Conservation (phyloP, 2,797 vertebrate species). For the Coracias cyanogaster region DNA sequence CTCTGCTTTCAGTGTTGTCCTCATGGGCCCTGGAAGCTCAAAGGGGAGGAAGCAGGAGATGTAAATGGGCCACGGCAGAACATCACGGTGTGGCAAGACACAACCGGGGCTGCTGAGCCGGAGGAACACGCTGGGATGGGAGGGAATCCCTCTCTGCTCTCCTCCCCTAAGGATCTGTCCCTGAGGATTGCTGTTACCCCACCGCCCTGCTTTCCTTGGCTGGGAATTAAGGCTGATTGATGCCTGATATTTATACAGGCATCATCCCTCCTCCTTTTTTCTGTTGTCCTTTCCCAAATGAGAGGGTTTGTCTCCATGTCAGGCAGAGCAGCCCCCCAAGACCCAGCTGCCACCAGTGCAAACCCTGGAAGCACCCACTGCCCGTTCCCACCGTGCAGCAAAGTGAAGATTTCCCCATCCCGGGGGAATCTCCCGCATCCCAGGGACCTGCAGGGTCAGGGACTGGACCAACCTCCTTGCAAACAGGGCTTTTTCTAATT, state of each 20-base stretch:
- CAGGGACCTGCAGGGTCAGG: background rate
- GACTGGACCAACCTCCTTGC: background rate
- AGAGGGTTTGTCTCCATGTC: background rate
- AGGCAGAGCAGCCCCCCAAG: background rate
- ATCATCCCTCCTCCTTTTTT: background rate
- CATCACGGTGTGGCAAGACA: background rate
- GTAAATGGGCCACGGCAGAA: constrained; percentile 41
- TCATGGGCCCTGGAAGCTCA: background rate
- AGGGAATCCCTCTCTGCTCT: background rate
- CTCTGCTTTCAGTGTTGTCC: fast-evolving
- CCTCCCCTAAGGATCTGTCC: background rate
- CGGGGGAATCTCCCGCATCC: background rate
- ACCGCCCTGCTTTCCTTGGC: too few species aligned
- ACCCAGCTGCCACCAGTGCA: background rate
- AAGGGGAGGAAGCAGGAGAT: background rate
- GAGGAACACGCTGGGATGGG: fast-evolving
- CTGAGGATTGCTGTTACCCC: background rate
- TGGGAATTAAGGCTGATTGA: too few species aligned
- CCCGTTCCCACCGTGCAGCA: fast-evolving
- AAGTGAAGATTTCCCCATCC: background rate
- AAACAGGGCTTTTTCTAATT: background rate
- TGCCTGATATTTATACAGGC: too few species aligned
- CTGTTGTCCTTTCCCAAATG: background rate
- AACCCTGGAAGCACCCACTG: too few species aligned
- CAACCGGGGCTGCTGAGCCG: background rate